Conservation (phyloP, 2,888 invertebrate species). For the Zaprionus obscuricornis region DNA sequence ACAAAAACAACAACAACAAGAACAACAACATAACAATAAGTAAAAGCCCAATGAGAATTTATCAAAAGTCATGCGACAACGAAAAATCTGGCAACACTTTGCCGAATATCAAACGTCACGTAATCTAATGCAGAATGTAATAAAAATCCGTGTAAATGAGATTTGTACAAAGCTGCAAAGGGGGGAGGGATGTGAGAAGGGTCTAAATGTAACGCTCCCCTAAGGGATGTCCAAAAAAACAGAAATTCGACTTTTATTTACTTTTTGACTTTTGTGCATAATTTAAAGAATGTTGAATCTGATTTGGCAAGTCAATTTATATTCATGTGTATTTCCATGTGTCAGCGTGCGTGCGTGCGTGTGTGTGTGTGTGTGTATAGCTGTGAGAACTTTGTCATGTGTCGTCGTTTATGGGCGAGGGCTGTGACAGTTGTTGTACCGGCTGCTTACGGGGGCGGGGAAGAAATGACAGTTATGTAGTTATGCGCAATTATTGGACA, state of each 20-base stretch:
- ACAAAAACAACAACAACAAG: neutral
- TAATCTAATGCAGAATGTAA: constrained; percentile 73
- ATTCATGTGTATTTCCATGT: constrained; percentile 57
- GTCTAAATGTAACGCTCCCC: constrained; percentile 26
- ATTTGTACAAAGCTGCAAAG: constrained; percentile 31
- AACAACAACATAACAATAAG: neutral
- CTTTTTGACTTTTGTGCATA: constrained; percentile 64
- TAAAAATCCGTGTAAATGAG: constrained; percentile 65
- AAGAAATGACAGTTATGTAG: no score
- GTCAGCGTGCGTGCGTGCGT: constrained; percentile 4
- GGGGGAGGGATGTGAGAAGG: neutral
- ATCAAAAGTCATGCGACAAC: constrained; percentile 36
- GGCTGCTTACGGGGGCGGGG: no score
- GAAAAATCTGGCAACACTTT: constrained; percentile 45
- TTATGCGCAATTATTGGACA: no score
- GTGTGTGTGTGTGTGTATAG: constrained; percentile 1
- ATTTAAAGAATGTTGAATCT: constrained; percentile 55
- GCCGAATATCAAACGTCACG: constrained; percentile 53
- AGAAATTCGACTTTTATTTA: constrained; percentile 44
- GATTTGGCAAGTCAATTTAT: constrained; percentile 57
- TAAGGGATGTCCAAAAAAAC: neutral
- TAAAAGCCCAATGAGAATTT: constrained; percentile 23
- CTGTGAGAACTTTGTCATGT: constrained; percentile 63
- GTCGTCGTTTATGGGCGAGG: constrained; percentile 28
- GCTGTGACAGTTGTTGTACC: neutral